Evolutionary conservation across 2,888 invertebrate genomes (phyloP).

Genomic region (Myopa testacea): DNA sequence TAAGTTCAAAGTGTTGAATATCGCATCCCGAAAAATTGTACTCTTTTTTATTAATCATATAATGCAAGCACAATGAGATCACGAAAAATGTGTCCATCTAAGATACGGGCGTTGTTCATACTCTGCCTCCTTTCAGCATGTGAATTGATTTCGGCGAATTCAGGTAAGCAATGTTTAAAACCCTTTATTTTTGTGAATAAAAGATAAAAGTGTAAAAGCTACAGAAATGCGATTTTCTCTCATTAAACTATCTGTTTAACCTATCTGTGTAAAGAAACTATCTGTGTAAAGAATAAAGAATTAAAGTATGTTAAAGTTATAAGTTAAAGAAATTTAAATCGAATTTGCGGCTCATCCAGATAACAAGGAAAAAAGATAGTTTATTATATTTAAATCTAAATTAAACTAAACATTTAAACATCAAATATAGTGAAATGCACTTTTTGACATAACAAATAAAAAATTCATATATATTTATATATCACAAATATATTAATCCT

Average conservation of each 20-base stretch:
- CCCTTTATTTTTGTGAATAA: not conserved
- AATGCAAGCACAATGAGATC: conserved; percentile 41
- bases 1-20: no score
- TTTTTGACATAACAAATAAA: no score
- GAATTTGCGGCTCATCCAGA: not conserved
- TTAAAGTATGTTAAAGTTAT: no score
- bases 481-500: no score
- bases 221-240: not conserved
- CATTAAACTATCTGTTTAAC: not conserved
- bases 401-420: no score
- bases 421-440: no score
- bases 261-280: no score
- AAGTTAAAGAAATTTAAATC: not conserved
- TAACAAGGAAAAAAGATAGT: no score
- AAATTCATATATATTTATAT: no score
- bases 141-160: conserved; percentile 43
- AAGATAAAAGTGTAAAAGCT: not conserved
- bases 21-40: no score
- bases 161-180: conserved; percentile 43
- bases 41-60: no score
- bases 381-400: no score
- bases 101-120: conserved; percentile 26
- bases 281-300: not conserved
- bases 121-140: conserved; percentile 38
- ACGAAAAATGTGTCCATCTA: conserved; percentile 34